Evolutionary conservation across 2,888 invertebrate species (phyloP).

Genomic region (Oscheius sp.): DNA sequence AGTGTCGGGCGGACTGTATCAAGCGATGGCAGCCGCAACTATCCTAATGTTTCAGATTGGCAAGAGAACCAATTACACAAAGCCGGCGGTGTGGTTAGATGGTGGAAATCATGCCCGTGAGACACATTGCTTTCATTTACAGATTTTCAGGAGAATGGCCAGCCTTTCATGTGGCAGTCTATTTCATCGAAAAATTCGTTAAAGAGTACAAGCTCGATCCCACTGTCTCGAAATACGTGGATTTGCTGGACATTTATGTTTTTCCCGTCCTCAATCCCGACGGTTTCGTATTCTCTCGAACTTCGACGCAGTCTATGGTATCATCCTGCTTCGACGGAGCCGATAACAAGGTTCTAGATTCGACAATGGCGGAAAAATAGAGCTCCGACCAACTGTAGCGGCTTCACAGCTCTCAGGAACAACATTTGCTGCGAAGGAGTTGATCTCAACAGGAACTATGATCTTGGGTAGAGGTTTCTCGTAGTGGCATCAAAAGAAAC

Average conservation of each 20-base stretch:
- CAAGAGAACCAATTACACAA: slow-evolving; percentile 42
- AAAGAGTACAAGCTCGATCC: slow-evolving; percentile 59
- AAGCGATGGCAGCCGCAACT: too few species aligned
- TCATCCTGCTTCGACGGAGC: neutral
- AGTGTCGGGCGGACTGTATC: neutral
- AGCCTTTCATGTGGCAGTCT: slow-evolving; percentile 69
- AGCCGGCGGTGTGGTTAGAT: slow-evolving; percentile 71
- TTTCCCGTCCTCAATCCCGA: slow-evolving; percentile 72
- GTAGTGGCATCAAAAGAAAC: neutral
- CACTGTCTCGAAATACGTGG: slow-evolving; percentile 63
- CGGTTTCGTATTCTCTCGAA: slow-evolving; percentile 68
- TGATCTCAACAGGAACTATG: slow-evolving; percentile 72
- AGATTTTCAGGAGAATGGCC: slow-evolving; percentile 70
- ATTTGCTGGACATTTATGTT: slow-evolving; percentile 67
- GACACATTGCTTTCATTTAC: too few species aligned
- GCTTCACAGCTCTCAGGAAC: slow-evolving; percentile 59
- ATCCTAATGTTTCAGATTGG: slow-evolving; percentile 37
- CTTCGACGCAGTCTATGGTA: slow-evolving; percentile 50
- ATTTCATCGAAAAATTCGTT: slow-evolving; percentile 70
- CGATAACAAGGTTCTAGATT: slow-evolving; percentile 47
- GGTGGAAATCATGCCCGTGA: slow-evolving; percentile 34
- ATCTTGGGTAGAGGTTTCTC: slow-evolving; percentile 55
- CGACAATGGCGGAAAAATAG: slow-evolving; percentile 72
- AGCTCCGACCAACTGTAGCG: slow-evolving; percentile 68
- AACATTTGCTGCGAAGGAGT: slow-evolving; percentile 69